Base-by-base conservation (phyloP, 2,113 vertebrate genomes). In the Muntiacus muntjak region DNA sequence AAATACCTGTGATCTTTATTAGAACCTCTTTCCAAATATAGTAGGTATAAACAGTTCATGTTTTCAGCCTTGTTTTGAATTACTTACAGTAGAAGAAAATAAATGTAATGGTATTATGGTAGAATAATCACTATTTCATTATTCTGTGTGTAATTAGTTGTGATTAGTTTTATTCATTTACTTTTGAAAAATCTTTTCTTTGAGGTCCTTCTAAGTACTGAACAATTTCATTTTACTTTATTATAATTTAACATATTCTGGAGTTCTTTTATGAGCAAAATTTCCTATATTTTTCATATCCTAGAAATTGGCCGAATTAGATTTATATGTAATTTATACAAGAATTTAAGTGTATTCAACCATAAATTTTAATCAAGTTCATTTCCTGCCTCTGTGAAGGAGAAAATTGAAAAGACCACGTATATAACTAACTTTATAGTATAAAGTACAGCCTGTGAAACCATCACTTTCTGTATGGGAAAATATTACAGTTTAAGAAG, bases 401-500 rank as follows among this genome's bases (percentile, higher is more conserved):
- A 36, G 50, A 95, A 93, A 93, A 17, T 88, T 86, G 17, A 78
- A 96, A 97, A 95, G 55, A 14, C 88, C 21, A 25, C 74, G 9
- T 64, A 87, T 94, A 23, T 83, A 87, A 16, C 36, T 93, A 81
- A 74, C 13, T 89, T 96, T 78, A 54, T 84, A 91, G 55, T 89
- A 25, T 89, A 92, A 94, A 95, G n/a, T 89, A 7, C 52, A 89
- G 23, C 47, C 83, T 95, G 14, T 90, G 33, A 88, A 89, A 86
- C 17, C 45, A 11, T 96, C 30, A 96, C n/a, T 95, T 47, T 97
- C 17, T 89, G 2, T 89, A 54, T 85, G 45, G 36, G 25, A 87
- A 71, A 12, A 62, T 91, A 55, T 76, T 94, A 95, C 17, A 91
- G 47, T 97, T 98, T 98, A 58, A 96, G 62, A 97, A 95, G 93